Conservation (phyloP, 2,113 vertebrate species). For the Tylochromis polylepis region DNA sequence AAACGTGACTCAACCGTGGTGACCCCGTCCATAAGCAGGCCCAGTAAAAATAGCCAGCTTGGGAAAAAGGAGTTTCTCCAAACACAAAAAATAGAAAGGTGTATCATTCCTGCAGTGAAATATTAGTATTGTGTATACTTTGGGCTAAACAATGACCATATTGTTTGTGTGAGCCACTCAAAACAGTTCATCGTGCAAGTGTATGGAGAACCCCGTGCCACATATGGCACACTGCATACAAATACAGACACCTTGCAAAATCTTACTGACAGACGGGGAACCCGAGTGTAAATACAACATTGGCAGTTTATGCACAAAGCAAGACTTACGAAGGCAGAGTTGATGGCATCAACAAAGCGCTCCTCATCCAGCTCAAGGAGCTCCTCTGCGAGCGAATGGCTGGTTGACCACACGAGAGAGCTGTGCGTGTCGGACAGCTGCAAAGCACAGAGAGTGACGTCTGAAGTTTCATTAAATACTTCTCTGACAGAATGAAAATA, state of each 20-base stretch:
- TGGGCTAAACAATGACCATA: slow-evolving; percentile 22
- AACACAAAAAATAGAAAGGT: slow-evolving; percentile 51
- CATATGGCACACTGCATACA: background rate
- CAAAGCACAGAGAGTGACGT: background rate
- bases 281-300: background rate
- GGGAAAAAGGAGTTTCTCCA: slow-evolving; percentile 70
- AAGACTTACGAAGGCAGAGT: slow-evolving; percentile 93
- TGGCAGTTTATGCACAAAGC: background rate
- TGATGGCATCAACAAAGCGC: slow-evolving; percentile 90
- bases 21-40: slow-evolving; percentile 65
- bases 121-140: slow-evolving; percentile 38
- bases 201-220: background rate
- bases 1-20: slow-evolving; percentile 72
- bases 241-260: background rate
- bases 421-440: slow-evolving; percentile 90
- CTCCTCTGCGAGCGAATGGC: slow-evolving; percentile 82
- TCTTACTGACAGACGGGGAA: background rate
- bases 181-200: background rate
- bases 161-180: slow-evolving; percentile 27
- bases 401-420: slow-evolving; percentile 96
- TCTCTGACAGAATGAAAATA: background rate
- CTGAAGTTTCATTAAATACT: background rate
- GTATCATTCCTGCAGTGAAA: background rate
- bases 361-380: slow-evolving; percentile 89
- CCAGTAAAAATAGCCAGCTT: slow-evolving; percentile 75